Evolutionary conservation across 2,888 invertebrate genomes (phyloP), one percentile per base, ranked within the genome.

Genomic region (Drosophila acutilabella): DNA sequence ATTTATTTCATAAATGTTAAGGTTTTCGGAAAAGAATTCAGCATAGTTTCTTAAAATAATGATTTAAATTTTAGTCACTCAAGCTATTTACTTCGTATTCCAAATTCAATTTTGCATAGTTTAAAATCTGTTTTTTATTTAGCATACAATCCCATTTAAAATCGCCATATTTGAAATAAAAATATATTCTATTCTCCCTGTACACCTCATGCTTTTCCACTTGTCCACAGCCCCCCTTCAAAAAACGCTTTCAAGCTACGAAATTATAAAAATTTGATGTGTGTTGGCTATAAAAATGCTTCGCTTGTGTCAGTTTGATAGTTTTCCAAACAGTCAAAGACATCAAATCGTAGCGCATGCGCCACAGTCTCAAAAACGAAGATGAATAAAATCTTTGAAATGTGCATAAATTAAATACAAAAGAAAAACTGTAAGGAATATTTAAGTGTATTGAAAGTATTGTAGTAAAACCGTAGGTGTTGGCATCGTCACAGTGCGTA

Each of bases 381-480:
- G 38, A 30, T 57, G 45, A 33, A 41, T 48, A 61, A 58, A 51
- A 14, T 40, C 16, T 78, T 78, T 53, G 56, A 77, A 71, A 85
- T 82, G 71, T 70, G 68, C 82, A 82, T 82, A 82, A 78, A 80
- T 82, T 80, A 80, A 53, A 50, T 33, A 50, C 14, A 64, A 82
- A 61, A 58, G 64, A 70, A 77, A 77, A 70, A 70, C 51, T 59
- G 20, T 18, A 51, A 45, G 54, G 48, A 64, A 57, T 38, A 67
- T 61, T 33, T 20, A n/a, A 18, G 23, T 41, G 13, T 44, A 44
- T 47, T 54, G 53, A 11, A 57, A 14, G 64, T 60, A 62, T 68
- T 66, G 69, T 64, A 56, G 56, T 74, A 68, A 82, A 74, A 71
- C 73, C 70, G 83, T 82, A 85, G 81, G 81, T 82, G 81, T 81